Evolutionary conservation across 2,797 vertebrate genomes (phyloP).

Genomic region (Harpagifer antarcticus): DNA sequence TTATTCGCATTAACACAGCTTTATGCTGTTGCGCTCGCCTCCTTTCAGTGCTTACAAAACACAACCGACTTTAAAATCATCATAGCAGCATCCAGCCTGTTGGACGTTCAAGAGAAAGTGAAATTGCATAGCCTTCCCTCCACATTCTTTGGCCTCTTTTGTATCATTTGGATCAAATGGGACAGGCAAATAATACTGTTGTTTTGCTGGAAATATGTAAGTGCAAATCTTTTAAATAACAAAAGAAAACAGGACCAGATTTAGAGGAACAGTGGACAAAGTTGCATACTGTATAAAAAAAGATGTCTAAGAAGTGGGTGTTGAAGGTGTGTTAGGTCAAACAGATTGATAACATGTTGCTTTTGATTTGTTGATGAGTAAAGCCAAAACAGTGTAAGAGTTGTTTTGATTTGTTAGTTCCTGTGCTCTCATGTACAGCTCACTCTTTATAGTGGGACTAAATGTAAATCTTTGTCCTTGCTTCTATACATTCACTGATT

Average conservation of each 20-base stretch:
- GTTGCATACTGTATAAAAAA: neutral
- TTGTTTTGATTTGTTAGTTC: conserved; percentile 51
- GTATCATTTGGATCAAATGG: neutral
- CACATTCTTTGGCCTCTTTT: neutral
- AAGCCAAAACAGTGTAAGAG: neutral
- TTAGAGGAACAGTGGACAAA: neutral
- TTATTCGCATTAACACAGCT: no score
- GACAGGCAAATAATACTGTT: neutral
- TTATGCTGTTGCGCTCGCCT: no score
- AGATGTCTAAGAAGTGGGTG: neutral
- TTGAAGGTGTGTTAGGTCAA: conserved; percentile 36
- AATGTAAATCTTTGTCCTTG: conserved; percentile 62
- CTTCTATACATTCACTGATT: conserved; percentile 22
- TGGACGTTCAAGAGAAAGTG: conserved; percentile 1
- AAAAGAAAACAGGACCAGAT: neutral
- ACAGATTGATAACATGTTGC: conserved; percentile 64
- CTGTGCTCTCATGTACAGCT: conserved; percentile 31
- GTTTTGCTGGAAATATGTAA: neutral
- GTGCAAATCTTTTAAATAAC: neutral
- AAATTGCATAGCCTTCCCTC: neutral
- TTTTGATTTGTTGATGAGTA: conserved; percentile 51
- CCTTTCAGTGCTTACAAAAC: no score
- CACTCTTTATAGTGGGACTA: conserved; percentile 15
- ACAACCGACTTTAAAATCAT: neutral
- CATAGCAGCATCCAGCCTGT: neutral